phyloP scores from a whole-genome alignment of 2,888 invertebrate species.

The Galerucella pusilla region DNA sequence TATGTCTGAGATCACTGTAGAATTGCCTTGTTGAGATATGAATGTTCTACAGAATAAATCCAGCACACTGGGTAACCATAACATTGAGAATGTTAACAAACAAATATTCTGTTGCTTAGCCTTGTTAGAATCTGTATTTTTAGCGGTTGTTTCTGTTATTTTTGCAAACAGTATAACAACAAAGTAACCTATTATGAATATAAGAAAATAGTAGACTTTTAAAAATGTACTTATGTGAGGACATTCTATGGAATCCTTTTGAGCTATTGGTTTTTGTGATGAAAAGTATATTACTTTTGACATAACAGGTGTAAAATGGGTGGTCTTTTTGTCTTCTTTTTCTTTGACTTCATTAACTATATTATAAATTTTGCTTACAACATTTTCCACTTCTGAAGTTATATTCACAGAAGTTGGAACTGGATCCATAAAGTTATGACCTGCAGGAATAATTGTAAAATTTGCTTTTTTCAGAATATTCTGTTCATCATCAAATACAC shows the following conservation, averaged over 20 bases:
- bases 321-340: constrained; percentile 35
- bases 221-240: constrained; percentile 42
- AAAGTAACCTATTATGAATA: constrained; percentile 55
- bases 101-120: constrained; percentile 49
- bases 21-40: constrained; percentile 50
- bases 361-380: constrained; percentile 57
- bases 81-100: constrained; percentile 50
- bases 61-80: constrained; percentile 60
- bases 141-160: constrained; percentile 50
- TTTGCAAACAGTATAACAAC: constrained; percentile 56
- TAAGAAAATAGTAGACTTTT: constrained; percentile 56
- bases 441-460: constrained; percentile 39
- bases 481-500: constrained; percentile 21
- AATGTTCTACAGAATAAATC: constrained; percentile 58
- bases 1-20: constrained; percentile 53
- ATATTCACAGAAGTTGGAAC: constrained; percentile 54
- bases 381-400: constrained; percentile 52
- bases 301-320: constrained; percentile 42
- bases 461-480: constrained; percentile 39
- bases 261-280: constrained; percentile 40
- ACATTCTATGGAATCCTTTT: constrained; percentile 39
- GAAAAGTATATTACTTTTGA: constrained; percentile 50
- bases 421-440: constrained; percentile 48
- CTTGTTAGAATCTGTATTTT: constrained; percentile 38
- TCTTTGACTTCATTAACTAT: constrained; percentile 52